These are phyloP conservation scores for Leptinotarsa texana DNA, from an alignment of 1,140 invertebrate species.

Conservation along the genomic window DNA sequence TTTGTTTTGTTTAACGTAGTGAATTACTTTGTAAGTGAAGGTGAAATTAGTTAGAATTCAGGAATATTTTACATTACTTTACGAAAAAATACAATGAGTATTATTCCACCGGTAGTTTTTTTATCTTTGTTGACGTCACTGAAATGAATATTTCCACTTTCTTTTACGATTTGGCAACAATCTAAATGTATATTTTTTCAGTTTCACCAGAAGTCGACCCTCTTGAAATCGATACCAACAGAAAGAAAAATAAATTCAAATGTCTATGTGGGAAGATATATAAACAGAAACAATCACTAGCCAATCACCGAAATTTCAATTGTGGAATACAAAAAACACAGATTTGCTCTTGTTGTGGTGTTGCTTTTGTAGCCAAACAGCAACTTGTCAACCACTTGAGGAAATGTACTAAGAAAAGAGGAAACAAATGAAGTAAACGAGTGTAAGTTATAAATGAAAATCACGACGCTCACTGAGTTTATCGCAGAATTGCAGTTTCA, in stretches of 20 bases:
- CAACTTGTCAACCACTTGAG: background rate
- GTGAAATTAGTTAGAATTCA: too few species aligned
- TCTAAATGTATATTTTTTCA: background rate
- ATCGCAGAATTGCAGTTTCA: too few species aligned
- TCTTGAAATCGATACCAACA: background rate
- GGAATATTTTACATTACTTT: too few species aligned
- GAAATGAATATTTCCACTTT: too few species aligned
- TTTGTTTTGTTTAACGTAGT: too few species aligned
- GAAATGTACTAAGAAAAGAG: background rate
- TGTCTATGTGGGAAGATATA: slow-evolving; percentile 5
- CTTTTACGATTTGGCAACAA: background rate
- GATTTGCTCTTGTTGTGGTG: background rate
- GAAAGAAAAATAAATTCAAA: background rate
- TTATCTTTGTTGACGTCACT: too few species aligned
- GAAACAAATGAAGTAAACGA: background rate
- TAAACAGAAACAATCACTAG: slow-evolving; percentile 12
- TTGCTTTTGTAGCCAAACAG: background rate
- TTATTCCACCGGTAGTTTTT: too few species aligned
- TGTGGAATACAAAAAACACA: slow-evolving; percentile 2
- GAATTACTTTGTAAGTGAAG: too few species aligned
- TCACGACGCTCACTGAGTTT: too few species aligned
- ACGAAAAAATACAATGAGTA: too few species aligned
- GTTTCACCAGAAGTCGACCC: background rate
- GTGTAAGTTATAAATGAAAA: background rate
- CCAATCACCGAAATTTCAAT: slow-evolving; percentile 7